Base-by-base conservation (phyloP, 2,797 vertebrate species). In the Morelia viridis region DNA sequence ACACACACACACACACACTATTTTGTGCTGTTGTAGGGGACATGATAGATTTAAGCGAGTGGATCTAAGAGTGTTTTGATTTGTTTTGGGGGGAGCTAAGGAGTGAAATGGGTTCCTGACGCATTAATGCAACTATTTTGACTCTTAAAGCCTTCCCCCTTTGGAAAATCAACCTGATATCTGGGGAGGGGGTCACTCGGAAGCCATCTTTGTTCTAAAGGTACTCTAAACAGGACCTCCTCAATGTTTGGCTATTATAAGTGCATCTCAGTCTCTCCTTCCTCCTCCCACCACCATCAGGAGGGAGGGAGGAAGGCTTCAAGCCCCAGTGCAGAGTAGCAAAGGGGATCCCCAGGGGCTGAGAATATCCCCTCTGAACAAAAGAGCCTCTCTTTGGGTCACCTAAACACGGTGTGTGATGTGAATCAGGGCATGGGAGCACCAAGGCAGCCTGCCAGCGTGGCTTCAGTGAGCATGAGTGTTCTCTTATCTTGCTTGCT, bases 351-450 rank as follows among this genome's bases (percentile, higher is more conserved):
- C 88, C 90, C 91, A 1, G 5, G 46, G 91, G 92, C 60, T 57
- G 93, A 93, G 89, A 94, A 96, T 96, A 94, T 94, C 71, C 60
- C 46, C 88, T 65, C 86, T 93, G 93, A 91, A 96, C 96, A 96
- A 96, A 96, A 96, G 94, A 91, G 71, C 87, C 61, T 96, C 92
- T 95, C 94, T 93, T 94, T 96, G 41, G 0, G 0, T 56, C 94
- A 93, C 94, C 94, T 65, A 87, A 94, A 76, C 92, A 88, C 11
- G 85, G 93, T 94, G 92, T 95, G 3, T 0, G 0, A 91, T 60
- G 93, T 94, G 96, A 93, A 88, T 91, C 6, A 0, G 93, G 0
- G 15, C 89, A 90, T 87, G 89, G 80, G 92, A 62, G 85, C 89
- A 84, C 26, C 60, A 24, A 90, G 60, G 89, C 89, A 64, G 15